Evolutionary conservation across 92 coral and sea anemone genomes (phyloP).

Genomic region (Porites lobata): DNA sequence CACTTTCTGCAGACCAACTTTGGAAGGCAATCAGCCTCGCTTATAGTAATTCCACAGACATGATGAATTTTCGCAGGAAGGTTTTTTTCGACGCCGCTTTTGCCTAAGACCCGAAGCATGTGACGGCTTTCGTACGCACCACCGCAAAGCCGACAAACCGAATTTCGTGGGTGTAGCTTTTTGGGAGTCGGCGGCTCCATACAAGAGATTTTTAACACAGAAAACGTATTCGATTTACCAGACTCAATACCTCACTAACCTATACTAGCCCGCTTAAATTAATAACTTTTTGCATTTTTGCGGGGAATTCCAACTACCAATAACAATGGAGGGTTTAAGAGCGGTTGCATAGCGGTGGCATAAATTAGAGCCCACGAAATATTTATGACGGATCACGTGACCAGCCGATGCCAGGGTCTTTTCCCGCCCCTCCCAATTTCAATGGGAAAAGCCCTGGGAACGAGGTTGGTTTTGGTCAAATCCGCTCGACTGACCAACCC

Average conservation of each 20-base stretch:
- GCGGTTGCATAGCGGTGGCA: neutral
- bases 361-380: too few relatives aligned
- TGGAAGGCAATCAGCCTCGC: conserved; percentile 46
- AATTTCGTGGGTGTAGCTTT: conserved; percentile 31
- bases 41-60: conserved; percentile 40
- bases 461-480: too few relatives aligned
- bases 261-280: neutral
- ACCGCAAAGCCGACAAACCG: conserved; percentile 59
- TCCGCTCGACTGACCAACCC: too few relatives aligned
- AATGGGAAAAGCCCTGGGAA: too few relatives aligned
- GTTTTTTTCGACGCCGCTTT: conserved; percentile 28
- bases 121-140: conserved; percentile 33
- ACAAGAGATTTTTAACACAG: neutral
- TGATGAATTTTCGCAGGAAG: conserved; percentile 29
- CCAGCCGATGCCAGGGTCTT: too few relatives aligned
- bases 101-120: conserved; percentile 42
- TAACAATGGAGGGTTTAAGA: neutral
- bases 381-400: too few relatives aligned
- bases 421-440: too few relatives aligned
- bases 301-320: conserved; percentile 18
- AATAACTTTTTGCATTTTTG: neutral
- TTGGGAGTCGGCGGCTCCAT: conserved; percentile 36
- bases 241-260: neutral
- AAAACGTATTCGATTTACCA: too few relatives aligned
- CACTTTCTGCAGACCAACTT: conserved; percentile 51